Evolutionary conservation across 2,797 vertebrate genomes (phyloP).

Genomic region (Myotis vivesi): DNA sequence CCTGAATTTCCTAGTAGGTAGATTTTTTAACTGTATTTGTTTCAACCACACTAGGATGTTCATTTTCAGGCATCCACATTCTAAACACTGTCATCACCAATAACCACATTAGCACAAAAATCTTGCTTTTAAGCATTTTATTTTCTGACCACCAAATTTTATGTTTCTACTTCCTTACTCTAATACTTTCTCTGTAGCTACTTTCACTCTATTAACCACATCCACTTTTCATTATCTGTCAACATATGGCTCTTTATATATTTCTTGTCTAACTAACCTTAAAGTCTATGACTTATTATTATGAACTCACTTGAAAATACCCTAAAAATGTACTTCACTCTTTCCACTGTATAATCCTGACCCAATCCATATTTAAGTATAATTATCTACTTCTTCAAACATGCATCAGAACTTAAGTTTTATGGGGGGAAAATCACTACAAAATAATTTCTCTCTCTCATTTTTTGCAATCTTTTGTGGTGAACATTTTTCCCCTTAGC

Average conservation of each 20-base stretch:
- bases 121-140: not conserved
- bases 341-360: not conserved
- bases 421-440: too few relatives aligned
- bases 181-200: not conserved
- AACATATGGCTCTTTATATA: not conserved
- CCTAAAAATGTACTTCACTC: not conserved
- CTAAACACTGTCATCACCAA: not conserved
- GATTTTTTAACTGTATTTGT: not conserved
- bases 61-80: not conserved
- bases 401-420: not conserved
- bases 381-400: not conserved
- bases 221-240: not conserved
- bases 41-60: not conserved
- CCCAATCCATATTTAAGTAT: not conserved
- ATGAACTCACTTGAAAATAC: not conserved
- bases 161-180: not conserved
- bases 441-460: not conserved
- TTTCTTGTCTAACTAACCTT: not conserved
- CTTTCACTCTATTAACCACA: not conserved
- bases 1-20: not conserved
- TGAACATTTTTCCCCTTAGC: not conserved
- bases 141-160: not conserved
- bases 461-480: not conserved
- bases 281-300: not conserved
- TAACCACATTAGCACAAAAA: not conserved